A percentile compares a stretch with the other conserved stretches of the same genome.
Evolutionary conservation across 2,113 vertebrate species (phyloP).

Genomic region (Eulemur rufifrons): DNA sequence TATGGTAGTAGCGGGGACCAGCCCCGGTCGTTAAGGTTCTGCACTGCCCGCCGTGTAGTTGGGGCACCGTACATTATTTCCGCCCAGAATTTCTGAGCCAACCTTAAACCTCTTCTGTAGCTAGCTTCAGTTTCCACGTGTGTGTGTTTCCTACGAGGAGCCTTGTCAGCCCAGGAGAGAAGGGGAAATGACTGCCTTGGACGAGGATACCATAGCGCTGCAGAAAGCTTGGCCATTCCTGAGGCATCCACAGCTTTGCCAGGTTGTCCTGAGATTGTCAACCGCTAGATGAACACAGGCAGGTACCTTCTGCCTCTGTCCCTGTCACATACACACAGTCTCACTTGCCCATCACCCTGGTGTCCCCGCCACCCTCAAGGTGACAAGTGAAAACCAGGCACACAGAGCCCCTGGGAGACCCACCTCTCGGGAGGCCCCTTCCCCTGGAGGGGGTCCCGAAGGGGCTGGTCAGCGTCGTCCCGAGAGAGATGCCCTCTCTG

Average conservation of each 20-base stretch:
- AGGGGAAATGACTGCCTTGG: neutral
- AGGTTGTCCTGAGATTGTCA: neutral
- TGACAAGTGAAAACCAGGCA: neutral
- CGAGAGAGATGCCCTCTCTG: neutral
- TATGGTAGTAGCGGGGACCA: neutral
- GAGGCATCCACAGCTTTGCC: neutral
- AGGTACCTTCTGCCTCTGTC: neutral
- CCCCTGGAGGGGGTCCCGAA: neutral
- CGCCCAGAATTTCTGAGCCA: constrained; percentile 58
- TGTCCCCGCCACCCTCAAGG: neutral
- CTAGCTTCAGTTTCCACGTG: neutral
- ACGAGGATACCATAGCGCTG: neutral
- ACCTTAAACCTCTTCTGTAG: neutral
- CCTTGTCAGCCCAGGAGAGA: neutral
- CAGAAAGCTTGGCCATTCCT: neutral
- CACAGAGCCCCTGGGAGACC: neutral
- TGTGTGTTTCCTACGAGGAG: neutral
- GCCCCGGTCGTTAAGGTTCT: neutral
- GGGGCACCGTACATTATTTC: neutral
- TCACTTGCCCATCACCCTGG: neutral
- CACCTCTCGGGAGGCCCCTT: neutral
- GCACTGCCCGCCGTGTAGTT: neutral
- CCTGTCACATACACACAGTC: rapidly evolving
- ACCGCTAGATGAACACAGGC: neutral
- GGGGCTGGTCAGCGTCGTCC: neutral